phyloP scores from a whole-genome alignment of 2,113 vertebrate species.

The Nannospalax galili region DNA sequence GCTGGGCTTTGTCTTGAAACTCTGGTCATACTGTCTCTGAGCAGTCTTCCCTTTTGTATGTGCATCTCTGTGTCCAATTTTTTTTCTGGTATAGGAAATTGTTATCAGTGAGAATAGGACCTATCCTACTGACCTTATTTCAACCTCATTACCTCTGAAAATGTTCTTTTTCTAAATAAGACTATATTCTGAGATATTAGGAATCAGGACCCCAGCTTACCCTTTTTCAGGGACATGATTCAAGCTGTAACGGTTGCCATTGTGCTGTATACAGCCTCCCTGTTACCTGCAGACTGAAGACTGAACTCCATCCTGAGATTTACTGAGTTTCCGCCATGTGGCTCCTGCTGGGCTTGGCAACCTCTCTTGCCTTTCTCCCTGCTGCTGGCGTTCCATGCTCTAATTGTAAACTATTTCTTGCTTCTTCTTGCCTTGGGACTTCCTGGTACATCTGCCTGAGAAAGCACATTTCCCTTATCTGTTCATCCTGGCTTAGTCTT shows the following conservation, averaged over 20 bases:
- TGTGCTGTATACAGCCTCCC: neutral
- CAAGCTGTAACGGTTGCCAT: neutral
- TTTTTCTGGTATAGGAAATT: neutral
- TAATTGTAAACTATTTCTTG: neutral
- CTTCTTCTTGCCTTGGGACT: neutral
- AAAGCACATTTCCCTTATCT: neutral
- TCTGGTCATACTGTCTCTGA: neutral
- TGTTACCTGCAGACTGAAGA: neutral
- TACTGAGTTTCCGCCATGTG: neutral
- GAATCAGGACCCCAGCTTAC: neutral
- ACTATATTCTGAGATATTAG: neutral
- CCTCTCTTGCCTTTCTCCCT: neutral
- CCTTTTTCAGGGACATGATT: neutral
- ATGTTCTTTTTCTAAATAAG: neutral
- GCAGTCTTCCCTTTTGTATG: neutral
- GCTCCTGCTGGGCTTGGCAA: neutral
- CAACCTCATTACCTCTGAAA: neutral
- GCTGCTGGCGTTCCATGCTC: neutral
- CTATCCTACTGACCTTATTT: neutral
- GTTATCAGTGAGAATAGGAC: neutral
- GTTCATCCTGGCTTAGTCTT: neutral
- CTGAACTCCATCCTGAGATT: neutral
- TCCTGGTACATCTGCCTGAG: neutral
- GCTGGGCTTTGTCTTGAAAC: neutral
- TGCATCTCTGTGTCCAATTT: neutral